These are phyloP conservation scores for Microplitis mediator DNA, from an alignment of 1,140 invertebrate genomes.

Conservation along the genomic window DNA sequence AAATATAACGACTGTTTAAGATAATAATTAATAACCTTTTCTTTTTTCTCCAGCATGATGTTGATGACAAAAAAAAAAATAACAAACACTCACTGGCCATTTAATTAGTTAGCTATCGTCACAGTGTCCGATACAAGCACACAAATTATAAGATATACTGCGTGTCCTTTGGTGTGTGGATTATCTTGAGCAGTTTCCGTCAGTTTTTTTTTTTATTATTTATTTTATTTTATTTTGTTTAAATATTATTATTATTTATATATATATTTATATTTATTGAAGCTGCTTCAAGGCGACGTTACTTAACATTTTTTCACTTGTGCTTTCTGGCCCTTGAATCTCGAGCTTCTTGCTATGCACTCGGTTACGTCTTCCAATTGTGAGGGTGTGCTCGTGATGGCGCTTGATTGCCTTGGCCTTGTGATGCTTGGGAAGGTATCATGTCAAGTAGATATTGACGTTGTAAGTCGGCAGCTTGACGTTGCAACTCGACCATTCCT, in stretches of 20 bases:
- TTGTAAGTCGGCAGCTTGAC: constrained; percentile 85
- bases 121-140: not conserved
- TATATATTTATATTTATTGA: not conserved
- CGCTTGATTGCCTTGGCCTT: constrained; percentile 56
- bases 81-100: constrained; percentile 9
- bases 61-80: not conserved
- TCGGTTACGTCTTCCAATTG: constrained; percentile 63
- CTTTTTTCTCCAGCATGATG: not conserved
- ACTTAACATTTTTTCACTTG: constrained; percentile 4
- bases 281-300: not conserved
- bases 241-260: not conserved
- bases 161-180: not conserved
- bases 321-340: not conserved
- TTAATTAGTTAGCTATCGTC: not conserved
- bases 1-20: too few species aligned
- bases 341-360: constrained; percentile 36
- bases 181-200: not conserved
- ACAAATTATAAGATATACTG: not conserved
- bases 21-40: not conserved
- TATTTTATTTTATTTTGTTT: not conserved
- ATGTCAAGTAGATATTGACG: constrained; percentile 95
- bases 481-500: constrained; percentile 75
- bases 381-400: constrained; percentile 58
- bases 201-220: too few species aligned
- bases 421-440: constrained; percentile 75